Base-by-base conservation (phyloP, 2,797 vertebrate species). In the Ctenosaura bakeri region DNA sequence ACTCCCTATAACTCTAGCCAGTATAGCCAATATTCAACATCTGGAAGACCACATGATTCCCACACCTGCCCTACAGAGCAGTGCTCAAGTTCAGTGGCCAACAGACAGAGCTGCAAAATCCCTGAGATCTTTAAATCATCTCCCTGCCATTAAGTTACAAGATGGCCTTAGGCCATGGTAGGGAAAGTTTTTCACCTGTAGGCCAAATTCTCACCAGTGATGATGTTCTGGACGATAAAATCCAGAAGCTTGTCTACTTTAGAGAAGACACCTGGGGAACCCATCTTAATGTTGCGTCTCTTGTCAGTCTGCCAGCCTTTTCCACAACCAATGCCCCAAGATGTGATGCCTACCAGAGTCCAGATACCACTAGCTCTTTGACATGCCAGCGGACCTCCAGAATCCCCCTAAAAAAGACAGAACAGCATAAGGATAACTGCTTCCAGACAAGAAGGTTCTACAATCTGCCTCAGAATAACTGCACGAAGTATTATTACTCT, bases 251-350 rank as follows among this genome's bases (percentile, higher is more conserved):
- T 87, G 80, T 87, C 52, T 38, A 87, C 81, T 20, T 3, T 2
- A 13, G 85, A 88, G 52, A 91, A 95, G 56, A 85, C 42, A 14
- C 89, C 87, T 0, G 92, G 59, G 26, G 91, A 93, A 12, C 87
- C 90, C 56, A 0, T 0, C 26, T 32, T 24, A 1, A 0, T 2
- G 29, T 29, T 20, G 6, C 9, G 42, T 52, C 32, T 73, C 66
- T 71, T 32, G 0, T 6, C 46, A 2, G 6, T 0, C 42, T 69
- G 54, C 92, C 89, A 92, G 2, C 50, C 78, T 85, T 83, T 88
- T 13, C 88, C 92, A 92, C 85, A 95, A 0, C 71, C 0, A 0
- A 56, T 0, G 0, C 85, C n/a, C n/a, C 54, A 90, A 0, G 12
- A 88, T 14, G 88, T 77, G 20, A 26, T 42, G 3, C 81, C 7